Evolutionary conservation across 2,888 invertebrate species (phyloP), one percentile per base, ranked within the genome.

Genomic region (Leucophora obtusa): DNA sequence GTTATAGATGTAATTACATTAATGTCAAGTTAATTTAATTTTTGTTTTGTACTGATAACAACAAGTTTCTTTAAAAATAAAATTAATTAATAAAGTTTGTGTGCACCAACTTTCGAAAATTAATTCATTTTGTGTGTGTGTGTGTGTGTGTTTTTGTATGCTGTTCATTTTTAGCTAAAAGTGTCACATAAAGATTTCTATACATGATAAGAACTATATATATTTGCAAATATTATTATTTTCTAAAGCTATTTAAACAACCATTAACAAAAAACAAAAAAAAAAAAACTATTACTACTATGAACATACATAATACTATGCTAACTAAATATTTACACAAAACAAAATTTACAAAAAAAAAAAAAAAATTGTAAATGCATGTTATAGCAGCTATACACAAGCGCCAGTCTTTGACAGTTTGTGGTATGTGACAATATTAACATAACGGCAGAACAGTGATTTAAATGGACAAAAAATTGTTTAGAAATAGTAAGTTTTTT

Each of bases 391-490:
- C 63, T 59, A 65, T 28, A 47, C 33, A 59, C 70, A 70, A 77
- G 76, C 76, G 76, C 76, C 76, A 77, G 76, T 70, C 65, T 65
- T 18, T 71, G 59, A 28, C 28, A 59, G n/a, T 33, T 56, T 74
- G 54, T 68, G 68, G 51, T 63, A 76, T 80, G 68, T 80, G 80
- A 72, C 80, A 76, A 69, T 65, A 65, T 80, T 76, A 65, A 60
- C 65, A 73, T 69, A 75, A 51, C 14, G 24, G 10, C 6, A n/a
- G 6, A 54, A 54, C 54, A 28, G 54, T 54, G 54, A 28, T 28
- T 28, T n/a, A 38, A 11, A 38, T 6, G 28, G 28, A 7, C 1
- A 7, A 28, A 6, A 28, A 28, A 28, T 1, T 7, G 7, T 7
- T 28, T 28, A 6, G 7, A 28, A 7, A 28, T 28, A 28, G 7